Percentiles rank a stretch among this genome's conserved stretches.
Conservation (phyloP, 1,140 invertebrate species). For the Diorhabda elongata region DNA sequence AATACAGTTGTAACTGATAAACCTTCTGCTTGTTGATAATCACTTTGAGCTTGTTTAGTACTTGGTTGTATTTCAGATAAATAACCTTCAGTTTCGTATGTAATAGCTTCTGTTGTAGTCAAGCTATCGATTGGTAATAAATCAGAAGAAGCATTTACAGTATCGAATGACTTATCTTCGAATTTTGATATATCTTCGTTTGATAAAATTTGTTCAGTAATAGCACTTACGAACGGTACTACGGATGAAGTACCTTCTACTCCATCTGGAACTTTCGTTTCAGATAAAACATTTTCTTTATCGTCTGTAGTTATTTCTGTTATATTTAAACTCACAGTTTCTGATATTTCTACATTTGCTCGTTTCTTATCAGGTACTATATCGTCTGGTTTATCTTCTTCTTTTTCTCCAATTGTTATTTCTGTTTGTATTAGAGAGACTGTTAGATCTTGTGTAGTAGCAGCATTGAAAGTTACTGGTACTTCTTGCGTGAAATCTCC, state of each 20-base stretch:
- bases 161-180: slow-evolving; percentile 35
- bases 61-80: slow-evolving; percentile 46
- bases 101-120: slow-evolving; percentile 41
- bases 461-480: slow-evolving; percentile 42
- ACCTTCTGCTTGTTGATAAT: slow-evolving; percentile 50
- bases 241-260: slow-evolving; percentile 51
- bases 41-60: slow-evolving; percentile 46
- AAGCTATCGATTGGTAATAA: slow-evolving; percentile 49
- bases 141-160: slow-evolving; percentile 46
- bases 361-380: slow-evolving; percentile 51
- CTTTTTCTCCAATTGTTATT: slow-evolving; percentile 52
- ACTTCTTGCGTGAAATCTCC: slow-evolving; percentile 35
- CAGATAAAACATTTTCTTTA: slow-evolving; percentile 50
- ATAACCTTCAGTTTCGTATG: slow-evolving; percentile 53
- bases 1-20: slow-evolving; percentile 52
- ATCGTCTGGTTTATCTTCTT: slow-evolving; percentile 47
- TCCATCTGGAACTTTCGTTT: slow-evolving; percentile 43
- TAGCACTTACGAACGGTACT: slow-evolving; percentile 51
- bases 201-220: slow-evolving; percentile 48
- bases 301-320: slow-evolving; percentile 50
- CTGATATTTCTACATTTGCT: slow-evolving; percentile 48
- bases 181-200: slow-evolving; percentile 28
- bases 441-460: slow-evolving; percentile 41
- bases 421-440: slow-evolving; percentile 47
- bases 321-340: slow-evolving; percentile 50